Conservation (phyloP, 1,140 invertebrate species). For the Polyergus mexicanus region DNA sequence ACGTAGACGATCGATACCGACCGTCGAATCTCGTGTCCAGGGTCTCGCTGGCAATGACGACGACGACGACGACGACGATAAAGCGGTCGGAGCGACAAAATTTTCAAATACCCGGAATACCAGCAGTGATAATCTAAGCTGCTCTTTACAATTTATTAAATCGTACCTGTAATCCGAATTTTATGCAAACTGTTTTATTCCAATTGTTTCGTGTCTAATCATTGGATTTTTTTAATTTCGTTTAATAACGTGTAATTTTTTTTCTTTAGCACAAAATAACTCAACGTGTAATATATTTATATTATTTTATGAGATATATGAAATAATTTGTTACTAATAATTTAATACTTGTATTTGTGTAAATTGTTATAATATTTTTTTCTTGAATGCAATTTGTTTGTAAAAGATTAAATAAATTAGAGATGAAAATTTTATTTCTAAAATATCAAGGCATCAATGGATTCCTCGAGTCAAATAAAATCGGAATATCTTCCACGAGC, state of each 20-base stretch:
- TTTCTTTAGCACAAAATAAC: not conserved
- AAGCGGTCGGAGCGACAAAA: not conserved
- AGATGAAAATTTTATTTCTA: not conserved
- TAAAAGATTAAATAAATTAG: not conserved
- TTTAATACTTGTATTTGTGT: not conserved
- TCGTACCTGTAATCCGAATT: not conserved
- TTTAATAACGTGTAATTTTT: not conserved
- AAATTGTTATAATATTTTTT: constrained; percentile 7
- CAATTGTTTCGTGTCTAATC: constrained; percentile 1
- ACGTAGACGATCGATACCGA: constrained; percentile 64
- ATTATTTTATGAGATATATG: not conserved
- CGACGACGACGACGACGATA: not conserved
- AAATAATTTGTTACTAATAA: not conserved
- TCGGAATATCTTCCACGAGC: not conserved
- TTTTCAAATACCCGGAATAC: constrained; percentile 12
- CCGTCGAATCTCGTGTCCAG: constrained; percentile 37
- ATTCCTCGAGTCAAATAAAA: not conserved
- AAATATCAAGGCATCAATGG: not conserved
- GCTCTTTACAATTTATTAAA: constrained; percentile 6
- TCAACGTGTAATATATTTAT: not conserved
- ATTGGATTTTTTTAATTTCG: not conserved
- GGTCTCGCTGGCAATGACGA: constrained; percentile 11
- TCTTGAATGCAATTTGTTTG: not conserved
- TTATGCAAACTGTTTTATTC: not conserved
- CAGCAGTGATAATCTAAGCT: not conserved